phyloP scores from a whole-genome alignment of 2,888 invertebrate genomes.

The Leucophora obtusa region DNA sequence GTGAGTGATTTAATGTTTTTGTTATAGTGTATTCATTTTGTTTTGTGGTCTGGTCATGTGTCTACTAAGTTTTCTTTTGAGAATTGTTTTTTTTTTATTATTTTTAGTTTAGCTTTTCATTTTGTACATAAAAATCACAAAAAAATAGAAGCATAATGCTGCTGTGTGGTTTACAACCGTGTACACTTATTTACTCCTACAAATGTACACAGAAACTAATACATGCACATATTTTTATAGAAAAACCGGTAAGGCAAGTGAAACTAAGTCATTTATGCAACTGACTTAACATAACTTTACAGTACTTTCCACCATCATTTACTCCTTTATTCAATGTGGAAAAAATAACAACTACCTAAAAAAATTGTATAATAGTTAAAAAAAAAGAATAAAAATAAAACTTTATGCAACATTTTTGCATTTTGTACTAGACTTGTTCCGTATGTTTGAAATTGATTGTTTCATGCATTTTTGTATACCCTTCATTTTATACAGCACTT shows the following conservation, averaged over 20 bases:
- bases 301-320: conserved; percentile 39
- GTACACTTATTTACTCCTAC: conserved; percentile 2
- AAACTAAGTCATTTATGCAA: conserved; percentile 52
- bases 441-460: too few species aligned
- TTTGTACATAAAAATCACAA: conserved; percentile 1
- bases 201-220: conserved; percentile 14
- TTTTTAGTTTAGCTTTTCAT: conserved; percentile 22
- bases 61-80: conserved; percentile 70
- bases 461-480: too few species aligned
- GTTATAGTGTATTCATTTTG: conserved; percentile 37
- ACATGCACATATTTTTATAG: neutral
- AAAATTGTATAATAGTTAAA: neutral
- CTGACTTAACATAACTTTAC: conserved; percentile 53
- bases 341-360: conserved; percentile 1
- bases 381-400: neutral
- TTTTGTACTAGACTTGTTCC: conserved; percentile 11
- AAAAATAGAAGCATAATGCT: neutral
- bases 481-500: too few species aligned
- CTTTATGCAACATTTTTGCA: conserved; percentile 17
- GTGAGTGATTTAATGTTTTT: conserved; percentile 45
- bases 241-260: conserved; percentile 32
- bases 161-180: conserved; percentile 8
- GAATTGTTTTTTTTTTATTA: neutral
- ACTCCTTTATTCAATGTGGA: conserved; percentile 9
- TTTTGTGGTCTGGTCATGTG: conserved; percentile 70